Evolutionary conservation across 2,888 invertebrate species (phyloP).

Genomic region (Apamea sordens): DNA sequence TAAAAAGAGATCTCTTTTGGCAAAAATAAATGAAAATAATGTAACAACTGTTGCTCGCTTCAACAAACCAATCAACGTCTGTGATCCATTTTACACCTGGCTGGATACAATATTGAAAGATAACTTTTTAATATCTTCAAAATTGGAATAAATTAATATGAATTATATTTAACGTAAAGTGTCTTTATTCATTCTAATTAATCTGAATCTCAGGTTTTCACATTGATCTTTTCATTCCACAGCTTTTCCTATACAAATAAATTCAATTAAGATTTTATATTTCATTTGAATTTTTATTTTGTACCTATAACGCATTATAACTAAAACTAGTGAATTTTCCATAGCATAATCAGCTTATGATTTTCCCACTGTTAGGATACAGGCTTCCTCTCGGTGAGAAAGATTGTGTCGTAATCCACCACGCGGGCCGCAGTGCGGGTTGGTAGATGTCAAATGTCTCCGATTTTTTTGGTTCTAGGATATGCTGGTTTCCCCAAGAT

Average conservation of each 20-base stretch:
- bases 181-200: constrained; percentile 22
- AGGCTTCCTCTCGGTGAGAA: not conserved
- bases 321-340: no score
- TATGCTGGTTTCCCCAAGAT: not conserved
- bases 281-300: not conserved
- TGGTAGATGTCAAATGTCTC: not conserved
- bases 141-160: constrained; percentile 27
- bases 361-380: not conserved
- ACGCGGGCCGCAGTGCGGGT: not conserved
- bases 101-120: not conserved
- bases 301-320: not conserved
- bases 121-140: constrained; percentile 32
- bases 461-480: not conserved
- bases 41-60: not conserved
- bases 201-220: constrained; percentile 7
- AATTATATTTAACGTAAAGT: constrained; percentile 14
- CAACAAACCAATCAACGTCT: not conserved
- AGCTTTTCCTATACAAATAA: constrained; percentile 2
- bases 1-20: not conserved
- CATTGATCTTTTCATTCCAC: constrained; percentile 2
- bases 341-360: not conserved
- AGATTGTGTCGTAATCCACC: not conserved
- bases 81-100: not conserved
- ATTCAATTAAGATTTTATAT: not conserved
- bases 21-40: not conserved